Conservation (phyloP, 1,140 invertebrate genomes). For the Mya arenaria region DNA sequence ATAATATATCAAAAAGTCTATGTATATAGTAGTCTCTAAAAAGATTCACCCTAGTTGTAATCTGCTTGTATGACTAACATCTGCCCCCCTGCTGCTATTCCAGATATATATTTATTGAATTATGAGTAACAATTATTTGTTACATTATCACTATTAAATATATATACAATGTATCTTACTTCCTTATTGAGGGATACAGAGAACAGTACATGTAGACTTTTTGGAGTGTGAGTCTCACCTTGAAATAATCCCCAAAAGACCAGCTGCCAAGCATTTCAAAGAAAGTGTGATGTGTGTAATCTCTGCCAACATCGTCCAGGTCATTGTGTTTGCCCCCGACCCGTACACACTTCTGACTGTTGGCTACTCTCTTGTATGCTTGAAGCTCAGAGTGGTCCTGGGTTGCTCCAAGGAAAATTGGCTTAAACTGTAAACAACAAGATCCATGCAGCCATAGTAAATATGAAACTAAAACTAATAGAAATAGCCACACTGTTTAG, state of each 20-base stretch:
- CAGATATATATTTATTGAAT: not conserved
- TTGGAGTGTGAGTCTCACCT: constrained; percentile 87
- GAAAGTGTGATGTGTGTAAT: constrained; percentile 98
- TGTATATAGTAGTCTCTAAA: too few relatives aligned
- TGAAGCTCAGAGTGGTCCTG: constrained; percentile 66
- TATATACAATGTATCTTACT: not conserved
- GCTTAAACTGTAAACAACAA: constrained; percentile 91
- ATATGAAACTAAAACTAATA: not conserved
- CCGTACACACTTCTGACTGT: constrained; percentile 97
- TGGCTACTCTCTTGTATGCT: constrained; percentile 85
- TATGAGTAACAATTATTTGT: not conserved
- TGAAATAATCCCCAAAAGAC: constrained; percentile 99
- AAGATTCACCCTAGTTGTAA: too few relatives aligned
- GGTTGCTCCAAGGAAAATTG: constrained; percentile 90
- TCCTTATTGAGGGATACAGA: not conserved
- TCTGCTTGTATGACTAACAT: not conserved
- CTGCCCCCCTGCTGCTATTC: not conserved
- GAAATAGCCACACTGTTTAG: too few relatives aligned
- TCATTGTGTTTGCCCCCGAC: constrained; percentile 99
- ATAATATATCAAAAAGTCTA: too few relatives aligned
- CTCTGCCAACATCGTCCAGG: constrained; percentile 93
- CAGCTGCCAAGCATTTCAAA: constrained; percentile 99
- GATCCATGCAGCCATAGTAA: not conserved
- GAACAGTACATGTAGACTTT: too few relatives aligned
- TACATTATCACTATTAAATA: not conserved